These are phyloP conservation scores for Harmothoe impar DNA, from an alignment of 2,888 invertebrate genomes.

Conservation along the genomic window DNA sequence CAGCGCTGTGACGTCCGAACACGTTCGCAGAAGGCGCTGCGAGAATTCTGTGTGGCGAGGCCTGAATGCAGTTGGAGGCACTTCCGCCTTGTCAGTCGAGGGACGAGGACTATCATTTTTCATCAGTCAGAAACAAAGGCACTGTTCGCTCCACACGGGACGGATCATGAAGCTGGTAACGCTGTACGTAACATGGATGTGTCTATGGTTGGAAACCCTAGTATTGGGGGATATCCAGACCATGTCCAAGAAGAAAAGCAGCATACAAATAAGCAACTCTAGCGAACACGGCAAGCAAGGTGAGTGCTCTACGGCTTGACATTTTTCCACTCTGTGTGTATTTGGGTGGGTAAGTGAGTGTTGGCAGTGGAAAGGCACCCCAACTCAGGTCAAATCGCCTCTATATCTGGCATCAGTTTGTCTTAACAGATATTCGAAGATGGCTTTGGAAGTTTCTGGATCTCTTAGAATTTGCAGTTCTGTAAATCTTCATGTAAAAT, in stretches of 20 bases:
- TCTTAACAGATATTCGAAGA: no score
- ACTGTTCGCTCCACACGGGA: not conserved
- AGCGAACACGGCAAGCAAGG: conserved; percentile 56
- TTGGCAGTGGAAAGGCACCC: not conserved
- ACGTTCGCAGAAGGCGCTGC: conserved; percentile 25
- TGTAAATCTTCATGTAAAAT: no score
- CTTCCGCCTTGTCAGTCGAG: conserved; percentile 52
- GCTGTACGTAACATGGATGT: conserved; percentile 50
- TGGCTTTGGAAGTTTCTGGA: no score
- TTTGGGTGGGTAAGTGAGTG: no score
- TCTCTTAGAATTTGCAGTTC: no score
- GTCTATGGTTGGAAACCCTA: conserved; percentile 29
- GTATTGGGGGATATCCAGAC: conserved; percentile 51
- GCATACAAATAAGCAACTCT: conserved; percentile 56
- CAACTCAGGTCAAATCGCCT: no score
- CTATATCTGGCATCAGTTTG: no score
- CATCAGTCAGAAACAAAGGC: conserved; percentile 27
- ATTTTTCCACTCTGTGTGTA: conserved; percentile 12
- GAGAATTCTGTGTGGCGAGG: conserved; percentile 48
- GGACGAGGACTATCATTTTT: not conserved
- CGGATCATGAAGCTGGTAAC: conserved; percentile 37
- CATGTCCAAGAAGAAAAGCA: conserved; percentile 46
- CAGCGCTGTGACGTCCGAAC: conserved; percentile 36
- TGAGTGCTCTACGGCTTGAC: conserved; percentile 21
- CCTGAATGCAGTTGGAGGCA: conserved; percentile 51